Evolutionary conservation across 2,888 invertebrate genomes (phyloP), one percentile per base, ranked within the genome.

Genomic region (Geotrupes spiniger): DNA sequence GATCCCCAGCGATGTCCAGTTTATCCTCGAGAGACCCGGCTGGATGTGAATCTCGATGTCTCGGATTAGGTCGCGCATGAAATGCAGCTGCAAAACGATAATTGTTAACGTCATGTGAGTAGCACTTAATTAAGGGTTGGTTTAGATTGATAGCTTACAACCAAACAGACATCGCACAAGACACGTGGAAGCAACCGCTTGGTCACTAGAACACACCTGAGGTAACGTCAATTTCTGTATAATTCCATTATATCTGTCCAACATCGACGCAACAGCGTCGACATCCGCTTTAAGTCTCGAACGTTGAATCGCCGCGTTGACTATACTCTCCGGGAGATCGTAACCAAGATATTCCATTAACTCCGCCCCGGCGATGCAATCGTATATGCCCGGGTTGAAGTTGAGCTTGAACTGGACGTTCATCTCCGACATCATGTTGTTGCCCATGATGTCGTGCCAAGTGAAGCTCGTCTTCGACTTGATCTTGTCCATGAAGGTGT

Each of bases 1-100:
- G 33, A 94, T 89, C 16, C 88, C 87, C 9, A 93, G 76, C 0
- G 92, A 89, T 52, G 85, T 86, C 94, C 95, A 95, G 36, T 87
- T 89, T 46, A 92, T 83, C 17, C 92, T 79, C 2, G 84, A 85
- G 0, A 90, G 74, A 0, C 94, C 94, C 2, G 91, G 90, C 61
- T 89, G 81, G 39, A 92, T 84, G 41, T 83, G 78, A 27, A 84
- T 77, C 67, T 92, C 91, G 52, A 87, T 82, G 51, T 86, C 81
- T 57, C 81, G 74, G 0, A 91, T 75, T 56, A 83, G 83, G 9
- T 78, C 78, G 57, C 84, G 83, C 66, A 90, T 73, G 43, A 91
- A 79, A 51, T 82, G 76, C 1, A 85, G 78, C 79, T 81, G 59
- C 38, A 62, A 63, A 43, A 45, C 11, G 6, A 21, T 4, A 21